phyloP scores from a whole-genome alignment of 1,140 invertebrate species.

The Phymorhynchus buccinoides region DNA sequence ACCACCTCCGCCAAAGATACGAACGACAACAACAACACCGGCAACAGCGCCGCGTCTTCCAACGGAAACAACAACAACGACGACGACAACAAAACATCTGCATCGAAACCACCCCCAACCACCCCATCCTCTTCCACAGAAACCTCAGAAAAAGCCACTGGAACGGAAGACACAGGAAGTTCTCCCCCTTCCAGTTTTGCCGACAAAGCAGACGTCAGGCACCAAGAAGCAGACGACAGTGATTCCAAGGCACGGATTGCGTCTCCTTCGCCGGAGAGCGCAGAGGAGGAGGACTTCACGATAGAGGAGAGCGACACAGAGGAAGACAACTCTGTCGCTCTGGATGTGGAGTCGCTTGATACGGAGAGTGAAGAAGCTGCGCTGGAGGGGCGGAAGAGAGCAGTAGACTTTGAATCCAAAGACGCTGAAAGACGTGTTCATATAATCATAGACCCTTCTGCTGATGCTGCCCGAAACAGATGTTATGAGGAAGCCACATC shows the following conservation, averaged over 20 bases:
- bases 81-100: not conserved
- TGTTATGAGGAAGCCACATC: not conserved
- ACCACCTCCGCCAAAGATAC: constrained; percentile 36
- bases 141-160: not conserved
- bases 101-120: not conserved
- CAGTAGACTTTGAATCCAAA: constrained; percentile 1
- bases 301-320: constrained; percentile 34
- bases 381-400: not conserved
- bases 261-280: constrained; percentile 23
- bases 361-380: not conserved
- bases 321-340: constrained; percentile 17
- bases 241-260: not conserved
- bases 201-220: not conserved
- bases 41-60: not conserved
- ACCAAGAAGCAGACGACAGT: constrained; percentile 30
- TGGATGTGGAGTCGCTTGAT: constrained; percentile 41
- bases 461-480: not conserved
- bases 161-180: not conserved
- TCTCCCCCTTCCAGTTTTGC: no score
- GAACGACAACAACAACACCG: constrained; percentile 17
- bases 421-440: not conserved
- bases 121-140: not conserved
- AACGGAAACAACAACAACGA: not conserved
- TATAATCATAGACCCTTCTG: no score
- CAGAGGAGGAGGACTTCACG: constrained; percentile 23